phyloP scores from a whole-genome alignment of 2,888 invertebrate species.

The Limnephilus rhombicus region DNA sequence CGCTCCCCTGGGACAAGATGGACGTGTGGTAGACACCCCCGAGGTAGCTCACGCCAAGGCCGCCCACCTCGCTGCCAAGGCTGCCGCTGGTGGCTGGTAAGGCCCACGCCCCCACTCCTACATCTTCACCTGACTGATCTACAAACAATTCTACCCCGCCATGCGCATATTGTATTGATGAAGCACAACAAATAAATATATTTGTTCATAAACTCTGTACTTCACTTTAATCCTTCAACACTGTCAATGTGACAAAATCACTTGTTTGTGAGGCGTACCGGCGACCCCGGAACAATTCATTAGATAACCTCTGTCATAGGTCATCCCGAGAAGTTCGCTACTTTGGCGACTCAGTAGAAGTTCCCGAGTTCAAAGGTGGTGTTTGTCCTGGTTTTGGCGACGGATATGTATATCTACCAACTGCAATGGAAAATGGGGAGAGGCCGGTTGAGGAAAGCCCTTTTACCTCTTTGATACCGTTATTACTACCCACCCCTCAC shows the following conservation, averaged over 20 bases:
- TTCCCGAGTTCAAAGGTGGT: no score
- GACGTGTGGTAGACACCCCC: slow-evolving; percentile 59
- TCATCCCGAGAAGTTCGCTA: no score
- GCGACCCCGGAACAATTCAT: no score
- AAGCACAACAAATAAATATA: background rate
- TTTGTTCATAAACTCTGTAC: background rate
- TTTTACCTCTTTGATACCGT: no score
- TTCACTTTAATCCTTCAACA: background rate
- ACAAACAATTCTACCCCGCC: background rate
- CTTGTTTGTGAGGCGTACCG: background rate
- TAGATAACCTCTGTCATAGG: no score
- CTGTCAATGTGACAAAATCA: no score
- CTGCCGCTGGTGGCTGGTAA: slow-evolving; percentile 47
- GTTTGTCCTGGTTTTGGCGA: no score
- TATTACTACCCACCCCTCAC: no score
- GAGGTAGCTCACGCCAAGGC: slow-evolving; percentile 61
- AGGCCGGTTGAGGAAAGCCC: no score
- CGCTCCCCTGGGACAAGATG: slow-evolving; percentile 70
- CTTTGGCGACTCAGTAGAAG: no score
- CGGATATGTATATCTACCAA: no score
- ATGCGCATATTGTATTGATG: background rate
- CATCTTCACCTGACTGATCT: background rate
- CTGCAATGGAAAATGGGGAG: no score
- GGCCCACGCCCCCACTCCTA: background rate
- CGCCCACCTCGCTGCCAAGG: slow-evolving; percentile 55